Percentiles rank a stretch among this genome's conserved stretches.
These are phyloP conservation scores for Caloenas nicobarica DNA, from an alignment of 2,113 vertebrate genomes.

Conservation along the genomic window DNA sequence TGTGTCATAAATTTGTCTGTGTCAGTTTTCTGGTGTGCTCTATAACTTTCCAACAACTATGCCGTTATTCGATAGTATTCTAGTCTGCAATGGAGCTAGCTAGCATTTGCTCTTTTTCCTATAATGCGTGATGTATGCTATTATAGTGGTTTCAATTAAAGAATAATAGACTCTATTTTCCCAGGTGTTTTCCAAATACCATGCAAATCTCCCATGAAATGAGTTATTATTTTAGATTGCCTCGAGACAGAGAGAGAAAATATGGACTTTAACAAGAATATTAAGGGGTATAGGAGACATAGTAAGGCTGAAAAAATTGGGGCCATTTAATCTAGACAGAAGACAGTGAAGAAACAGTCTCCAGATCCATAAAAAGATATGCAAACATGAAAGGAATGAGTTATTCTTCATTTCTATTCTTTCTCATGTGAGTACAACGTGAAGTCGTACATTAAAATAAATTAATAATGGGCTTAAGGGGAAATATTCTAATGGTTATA, in stretches of 20 bases:
- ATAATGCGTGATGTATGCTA: not conserved
- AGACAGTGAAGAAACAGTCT: not conserved
- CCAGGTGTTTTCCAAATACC: not conserved
- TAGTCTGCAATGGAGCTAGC: not conserved
- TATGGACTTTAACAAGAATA: not conserved
- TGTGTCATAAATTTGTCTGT: not conserved
- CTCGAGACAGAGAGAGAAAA: not conserved
- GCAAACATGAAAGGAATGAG: not conserved
- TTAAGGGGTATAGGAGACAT: not conserved
- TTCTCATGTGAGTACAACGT: not conserved
- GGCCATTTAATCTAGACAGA: not conserved
- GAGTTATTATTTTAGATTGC: not conserved
- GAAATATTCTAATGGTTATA: not conserved
- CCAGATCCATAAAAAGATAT: not conserved
- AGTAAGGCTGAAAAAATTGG: not conserved
- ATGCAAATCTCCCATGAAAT: not conserved
- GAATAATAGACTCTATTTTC: not conserved
- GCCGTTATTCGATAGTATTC: not conserved
- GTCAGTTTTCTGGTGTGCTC: not conserved
- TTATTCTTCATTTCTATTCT: not conserved
- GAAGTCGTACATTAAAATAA: not conserved
- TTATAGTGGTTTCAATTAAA: not conserved
- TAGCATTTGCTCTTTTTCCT: not conserved
- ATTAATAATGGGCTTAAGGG: not conserved
- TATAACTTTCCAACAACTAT: not conserved